A percentile compares a stretch with the other conserved stretches of the same genome.
phyloP scores from a whole-genome alignment of 2,113 vertebrate genomes.

The Istiophorus platypterus region DNA sequence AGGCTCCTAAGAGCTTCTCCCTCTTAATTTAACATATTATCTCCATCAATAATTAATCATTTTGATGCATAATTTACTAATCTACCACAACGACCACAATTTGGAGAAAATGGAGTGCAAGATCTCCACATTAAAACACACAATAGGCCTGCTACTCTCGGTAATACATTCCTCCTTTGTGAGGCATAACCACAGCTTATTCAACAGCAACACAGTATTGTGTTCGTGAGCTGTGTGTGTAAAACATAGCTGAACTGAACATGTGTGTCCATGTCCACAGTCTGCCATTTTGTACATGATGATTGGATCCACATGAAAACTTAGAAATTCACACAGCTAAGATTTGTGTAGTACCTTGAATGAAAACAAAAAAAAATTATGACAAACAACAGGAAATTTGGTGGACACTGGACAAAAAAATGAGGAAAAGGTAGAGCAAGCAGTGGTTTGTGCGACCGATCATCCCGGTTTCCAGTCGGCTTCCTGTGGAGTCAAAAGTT shows the following conservation, averaged over 20 bases:
- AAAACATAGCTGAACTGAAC: conserved; percentile 18
- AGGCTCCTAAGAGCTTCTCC: conserved; percentile 43
- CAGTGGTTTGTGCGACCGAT: conserved; percentile 88
- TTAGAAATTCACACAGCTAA: conserved; percentile 47
- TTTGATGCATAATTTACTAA: conserved; percentile 51
- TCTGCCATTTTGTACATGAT: conserved; percentile 23
- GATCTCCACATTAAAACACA: conserved; percentile 10
- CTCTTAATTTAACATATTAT: conserved; percentile 48
- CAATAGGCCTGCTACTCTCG: not conserved
- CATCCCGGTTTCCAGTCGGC: conserved; percentile 87
- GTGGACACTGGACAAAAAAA: conserved; percentile 8
- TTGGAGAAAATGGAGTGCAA: conserved; percentile 31
- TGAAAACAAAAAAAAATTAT: conserved; percentile 28
- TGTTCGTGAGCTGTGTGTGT: conserved; percentile 11
- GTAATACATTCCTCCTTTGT: not conserved
- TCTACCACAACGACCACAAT: conserved; percentile 39
- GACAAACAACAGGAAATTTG: conserved; percentile 23
- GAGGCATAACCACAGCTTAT: conserved; percentile 59
- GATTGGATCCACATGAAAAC: conserved; percentile 2
- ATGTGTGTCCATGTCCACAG: not conserved
- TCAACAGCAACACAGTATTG: conserved; percentile 41
- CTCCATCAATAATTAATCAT: conserved; percentile 59
- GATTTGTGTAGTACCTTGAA: conserved; percentile 60
- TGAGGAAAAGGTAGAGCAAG: conserved; percentile 31
- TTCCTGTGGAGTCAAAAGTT: conserved; percentile 77